Percentiles rank a stretch among this genome's conserved stretches.
Conservation (phyloP, 1,140 invertebrate species). For the Coptotermes formosanus region DNA sequence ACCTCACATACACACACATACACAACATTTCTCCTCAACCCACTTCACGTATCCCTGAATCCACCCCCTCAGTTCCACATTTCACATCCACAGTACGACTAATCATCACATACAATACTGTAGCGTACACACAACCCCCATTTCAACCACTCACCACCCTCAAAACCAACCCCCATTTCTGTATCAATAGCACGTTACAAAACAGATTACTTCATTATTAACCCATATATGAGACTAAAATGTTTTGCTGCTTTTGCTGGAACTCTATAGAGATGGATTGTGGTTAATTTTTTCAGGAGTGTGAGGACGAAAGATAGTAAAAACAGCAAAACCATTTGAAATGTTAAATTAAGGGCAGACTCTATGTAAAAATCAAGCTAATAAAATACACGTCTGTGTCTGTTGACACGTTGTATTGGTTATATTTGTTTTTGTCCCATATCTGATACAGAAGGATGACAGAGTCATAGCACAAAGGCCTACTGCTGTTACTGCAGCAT, state of each 20-base stretch:
- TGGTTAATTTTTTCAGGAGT: neutral
- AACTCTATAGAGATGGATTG: neutral
- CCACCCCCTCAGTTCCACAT: neutral
- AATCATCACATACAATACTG: conserved; percentile 8
- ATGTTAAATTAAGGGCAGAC: neutral
- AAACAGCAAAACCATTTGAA: neutral
- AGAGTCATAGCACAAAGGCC: neutral
- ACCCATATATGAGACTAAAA: neutral
- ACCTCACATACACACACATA: neutral
- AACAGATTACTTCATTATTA: conserved; percentile 18
- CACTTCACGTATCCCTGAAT: neutral
- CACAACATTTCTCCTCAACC: neutral
- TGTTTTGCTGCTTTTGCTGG: neutral
- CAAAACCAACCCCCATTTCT: neutral
- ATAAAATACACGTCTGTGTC: neutral
- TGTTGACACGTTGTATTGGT: neutral
- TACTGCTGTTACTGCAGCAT: neutral
- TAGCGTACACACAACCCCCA: neutral
- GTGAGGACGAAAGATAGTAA: neutral
- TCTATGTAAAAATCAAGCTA: neutral
- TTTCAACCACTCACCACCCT: conserved; percentile 4
- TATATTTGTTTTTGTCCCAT: neutral
- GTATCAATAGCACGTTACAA: conserved; percentile 16
- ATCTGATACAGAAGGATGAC: neutral
- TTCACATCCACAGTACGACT: neutral